phyloP scores from a whole-genome alignment of 2,113 vertebrate species.

The Turnix velox region DNA sequence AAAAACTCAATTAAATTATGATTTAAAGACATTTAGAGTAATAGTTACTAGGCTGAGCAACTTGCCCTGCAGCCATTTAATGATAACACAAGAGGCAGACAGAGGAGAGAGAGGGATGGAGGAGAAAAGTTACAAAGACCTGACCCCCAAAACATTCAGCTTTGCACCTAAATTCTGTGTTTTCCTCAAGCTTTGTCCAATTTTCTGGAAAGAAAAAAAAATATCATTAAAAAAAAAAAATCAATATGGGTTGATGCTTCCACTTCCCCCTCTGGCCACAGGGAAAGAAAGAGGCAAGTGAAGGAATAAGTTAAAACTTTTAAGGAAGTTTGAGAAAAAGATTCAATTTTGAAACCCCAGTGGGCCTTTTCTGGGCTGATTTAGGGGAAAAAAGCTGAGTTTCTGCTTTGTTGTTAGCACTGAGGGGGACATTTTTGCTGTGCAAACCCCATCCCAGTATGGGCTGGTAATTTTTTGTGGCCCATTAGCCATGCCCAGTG shows the following conservation, averaged over 20 bases:
- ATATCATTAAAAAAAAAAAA: neutral
- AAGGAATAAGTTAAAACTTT: conserved; percentile 13
- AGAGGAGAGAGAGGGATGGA: neutral
- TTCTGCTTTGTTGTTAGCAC: conserved; percentile 18
- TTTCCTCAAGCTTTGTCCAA: neutral
- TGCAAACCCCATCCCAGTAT: neutral
- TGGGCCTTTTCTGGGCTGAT: neutral
- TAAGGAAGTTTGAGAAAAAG: conserved; percentile 62
- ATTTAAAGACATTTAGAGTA: neutral
- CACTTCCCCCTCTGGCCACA: neutral
- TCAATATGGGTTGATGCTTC: neutral
- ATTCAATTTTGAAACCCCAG: conserved; percentile 41
- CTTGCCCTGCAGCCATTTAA: neutral
- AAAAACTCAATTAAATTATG: accelerated
- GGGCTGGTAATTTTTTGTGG: neutral
- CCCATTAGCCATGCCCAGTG: accelerated
- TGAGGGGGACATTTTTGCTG: neutral
- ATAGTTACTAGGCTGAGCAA: neutral
- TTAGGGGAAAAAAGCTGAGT: conserved; percentile 45
- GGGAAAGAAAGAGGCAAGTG: neutral
- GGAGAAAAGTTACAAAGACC: neutral
- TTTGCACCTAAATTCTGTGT: neutral
- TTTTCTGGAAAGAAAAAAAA: neutral
- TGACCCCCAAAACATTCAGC: neutral
- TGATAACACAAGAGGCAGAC: neutral